Evolutionary conservation across 2,113 vertebrate genomes (phyloP), one percentile per base, ranked within the genome.

Genomic region (Hippocampus guttulatus): DNA sequence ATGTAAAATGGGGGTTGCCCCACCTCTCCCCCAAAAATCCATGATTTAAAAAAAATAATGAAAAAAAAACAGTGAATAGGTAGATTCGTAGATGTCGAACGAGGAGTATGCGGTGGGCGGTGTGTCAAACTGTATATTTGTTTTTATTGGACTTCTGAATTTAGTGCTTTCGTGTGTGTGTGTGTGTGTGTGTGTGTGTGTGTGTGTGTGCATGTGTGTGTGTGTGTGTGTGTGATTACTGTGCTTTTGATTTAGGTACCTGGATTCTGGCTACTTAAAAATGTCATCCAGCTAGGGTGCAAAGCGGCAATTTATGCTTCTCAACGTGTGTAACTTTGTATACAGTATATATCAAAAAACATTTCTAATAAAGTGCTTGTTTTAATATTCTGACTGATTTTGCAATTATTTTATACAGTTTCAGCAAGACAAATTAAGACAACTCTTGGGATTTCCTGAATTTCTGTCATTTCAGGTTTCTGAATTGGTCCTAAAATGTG

Each of bases 291-390:
- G 49, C 81, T 92, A 0, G 96, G 96, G 30, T 99, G 97, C 89
- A 96, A 93, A 81, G 92, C 85, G 68, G 97, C 97, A 0, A 97
- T 99, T 86, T 96, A 89, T 85, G 80, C 93, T 68, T 98, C 97
- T 74, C 92, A 98, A 82, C 94, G 95, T 71, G 82, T 98, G 72
- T 99, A 87, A 86, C 12, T 58, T 25, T 71, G 3, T 64, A 14
- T 49, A 10, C 41, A 43, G 40, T 73, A 57, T 12, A 14, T 3
- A 45, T 38, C 33, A 33, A 20, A 25, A 49, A 1, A 15, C 33
- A 38, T 38, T 38, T 38, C 7, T 6, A 51, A 51, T 51, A 51
- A 51, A 51, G 20, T 63, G 60, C 51, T 55, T 79, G 21, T 76
- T 78, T 75, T 80, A 61, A 75, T 70, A 77, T 75, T 30, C 58